These are phyloP conservation scores for Drosophila mettleri DNA, from an alignment of 2,888 invertebrate genomes.

Conservation along the genomic window DNA sequence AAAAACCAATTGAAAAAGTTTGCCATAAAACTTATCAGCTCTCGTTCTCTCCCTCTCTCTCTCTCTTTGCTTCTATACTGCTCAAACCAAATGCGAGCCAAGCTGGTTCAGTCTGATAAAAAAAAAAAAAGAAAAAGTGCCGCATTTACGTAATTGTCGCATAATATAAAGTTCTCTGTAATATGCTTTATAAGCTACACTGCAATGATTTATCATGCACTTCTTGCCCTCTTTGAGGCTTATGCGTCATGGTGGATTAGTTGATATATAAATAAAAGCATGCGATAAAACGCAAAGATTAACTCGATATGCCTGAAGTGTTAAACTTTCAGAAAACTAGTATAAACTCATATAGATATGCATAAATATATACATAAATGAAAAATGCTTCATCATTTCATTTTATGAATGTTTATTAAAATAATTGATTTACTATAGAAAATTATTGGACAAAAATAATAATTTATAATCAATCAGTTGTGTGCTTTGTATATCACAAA, in stretches of 20 bases:
- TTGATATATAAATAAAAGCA: not conserved
- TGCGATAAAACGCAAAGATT: conserved; percentile 6
- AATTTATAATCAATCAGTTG: too few relatives aligned
- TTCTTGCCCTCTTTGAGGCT: conserved; percentile 20
- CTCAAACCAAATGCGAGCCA: conserved; percentile 2
- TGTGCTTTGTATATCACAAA: too few relatives aligned
- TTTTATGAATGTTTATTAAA: not conserved
- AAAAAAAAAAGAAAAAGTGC: conserved; percentile 12
- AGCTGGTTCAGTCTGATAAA: conserved; percentile 37
- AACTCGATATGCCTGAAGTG: not conserved
- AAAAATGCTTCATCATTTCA: not conserved
- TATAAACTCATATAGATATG: not conserved
- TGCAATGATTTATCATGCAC: conserved; percentile 49
- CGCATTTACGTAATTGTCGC: conserved; percentile 57
- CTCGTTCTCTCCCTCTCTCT: not conserved
- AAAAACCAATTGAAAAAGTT: conserved; percentile 55
- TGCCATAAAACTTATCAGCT: conserved; percentile 56
- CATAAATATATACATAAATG: not conserved
- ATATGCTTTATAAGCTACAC: not conserved
- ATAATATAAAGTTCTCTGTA: conserved; percentile 19
- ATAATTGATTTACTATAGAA: not conserved
- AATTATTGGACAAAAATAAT: too few relatives aligned
- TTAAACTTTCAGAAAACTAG: not conserved
- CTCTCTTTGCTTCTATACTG: not conserved
- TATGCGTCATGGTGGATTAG: conserved; percentile 41